phyloP scores from a whole-genome alignment of 2,113 vertebrate genomes.

The Festucalex cinctus region DNA sequence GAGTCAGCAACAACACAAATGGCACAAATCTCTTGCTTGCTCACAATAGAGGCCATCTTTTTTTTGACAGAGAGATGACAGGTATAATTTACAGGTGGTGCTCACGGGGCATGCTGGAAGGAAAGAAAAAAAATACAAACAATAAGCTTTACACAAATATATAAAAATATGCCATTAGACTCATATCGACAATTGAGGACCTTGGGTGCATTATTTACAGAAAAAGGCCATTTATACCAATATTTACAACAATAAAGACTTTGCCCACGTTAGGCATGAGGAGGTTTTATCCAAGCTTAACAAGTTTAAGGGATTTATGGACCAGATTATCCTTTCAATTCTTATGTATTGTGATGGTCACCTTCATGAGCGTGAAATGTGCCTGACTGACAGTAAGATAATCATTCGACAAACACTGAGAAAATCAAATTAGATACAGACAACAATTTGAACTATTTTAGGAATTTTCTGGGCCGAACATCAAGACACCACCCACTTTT shows the following conservation, averaged over 20 bases:
- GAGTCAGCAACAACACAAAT: conserved; percentile 26
- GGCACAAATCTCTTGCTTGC: not conserved
- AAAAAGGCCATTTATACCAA: conserved; percentile 74
- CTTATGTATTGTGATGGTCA: not conserved
- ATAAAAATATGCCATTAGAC: conserved; percentile 87
- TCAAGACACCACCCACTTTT: not conserved
- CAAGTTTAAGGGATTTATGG: conserved; percentile 11
- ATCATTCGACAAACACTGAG: conserved; percentile 12
- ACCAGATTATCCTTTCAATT: not conserved
- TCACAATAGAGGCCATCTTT: conserved; percentile 14
- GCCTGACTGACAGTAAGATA: not conserved
- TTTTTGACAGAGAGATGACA: conserved; percentile 33
- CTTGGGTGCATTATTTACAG: conserved; percentile 79
- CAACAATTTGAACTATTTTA: not conserved
- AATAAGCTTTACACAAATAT: conserved; percentile 71
- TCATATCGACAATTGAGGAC: conserved; percentile 79
- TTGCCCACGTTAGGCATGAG: conserved; percentile 62
- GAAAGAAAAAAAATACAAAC: conserved; percentile 33
- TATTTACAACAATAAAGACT: conserved; percentile 76
- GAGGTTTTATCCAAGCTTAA: conserved; percentile 46
- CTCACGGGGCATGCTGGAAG: conserved; percentile 49
- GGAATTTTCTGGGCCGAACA: not conserved
- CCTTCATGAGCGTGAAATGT: not conserved
- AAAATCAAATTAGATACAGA: conserved; percentile 1
- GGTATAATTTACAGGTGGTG: conserved; percentile 70